Conservation (phyloP, 2,797 vertebrate genomes). For the Tenualosa ilisha region DNA sequence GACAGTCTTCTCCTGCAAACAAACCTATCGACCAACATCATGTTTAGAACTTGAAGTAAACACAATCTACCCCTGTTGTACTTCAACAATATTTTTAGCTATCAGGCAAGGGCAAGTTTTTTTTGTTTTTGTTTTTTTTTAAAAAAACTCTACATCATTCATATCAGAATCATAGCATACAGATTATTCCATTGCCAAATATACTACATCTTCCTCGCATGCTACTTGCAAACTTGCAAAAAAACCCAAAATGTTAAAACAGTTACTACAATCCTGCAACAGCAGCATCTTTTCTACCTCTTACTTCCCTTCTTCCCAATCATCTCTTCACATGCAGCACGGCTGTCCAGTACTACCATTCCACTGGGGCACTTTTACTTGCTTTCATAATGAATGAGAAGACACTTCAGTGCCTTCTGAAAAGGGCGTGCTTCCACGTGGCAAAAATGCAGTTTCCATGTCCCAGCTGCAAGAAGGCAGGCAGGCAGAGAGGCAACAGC, state of each 20-base stretch:
- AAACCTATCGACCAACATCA: slow-evolving; percentile 7
- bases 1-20: slow-evolving; percentile 27
- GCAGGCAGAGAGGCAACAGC: slow-evolving; percentile 1
- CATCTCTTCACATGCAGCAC: slow-evolving; percentile 8
- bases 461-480: slow-evolving; percentile 28
- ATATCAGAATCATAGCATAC: neutral
- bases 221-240: neutral
- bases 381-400: slow-evolving; percentile 61
- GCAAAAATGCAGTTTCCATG: slow-evolving; percentile 52
- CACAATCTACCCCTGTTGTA: slow-evolving; percentile 1
- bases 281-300: neutral
- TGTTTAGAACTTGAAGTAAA: neutral
- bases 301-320: slow-evolving; percentile 8
- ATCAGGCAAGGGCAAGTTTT: neutral
- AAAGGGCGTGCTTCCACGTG: slow-evolving; percentile 30
- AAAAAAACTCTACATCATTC: neutral
- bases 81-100: neutral
- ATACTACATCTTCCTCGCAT: neutral
- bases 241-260: neutral
- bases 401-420: slow-evolving; percentile 29
- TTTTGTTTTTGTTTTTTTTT: too few relatives aligned
- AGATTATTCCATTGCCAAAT: neutral
- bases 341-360: slow-evolving; percentile 22
- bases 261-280: neutral
- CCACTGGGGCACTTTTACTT: slow-evolving; percentile 33